Base-by-base conservation (phyloP, 2,797 vertebrate genomes). In the Neomorphus geoffroyi region DNA sequence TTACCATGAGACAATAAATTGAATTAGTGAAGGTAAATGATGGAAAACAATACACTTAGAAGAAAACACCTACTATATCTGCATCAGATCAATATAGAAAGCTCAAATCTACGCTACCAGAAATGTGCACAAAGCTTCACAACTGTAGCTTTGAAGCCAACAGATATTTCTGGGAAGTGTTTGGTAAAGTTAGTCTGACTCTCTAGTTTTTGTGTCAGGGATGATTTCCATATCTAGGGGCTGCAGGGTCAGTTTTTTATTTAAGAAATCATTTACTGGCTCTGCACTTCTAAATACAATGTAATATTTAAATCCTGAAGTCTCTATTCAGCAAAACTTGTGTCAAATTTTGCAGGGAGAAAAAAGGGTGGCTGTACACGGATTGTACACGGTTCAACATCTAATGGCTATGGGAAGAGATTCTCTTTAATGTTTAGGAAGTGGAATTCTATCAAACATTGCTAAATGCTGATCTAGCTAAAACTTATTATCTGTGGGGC, bases 381-480 rank as follows among this genome's bases (percentile, higher is more conserved):
- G 61, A 69, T 93, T 72, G 50, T 80, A 45, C 79, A 69, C 80
- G 30, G 58, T 86, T 83, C 73, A 57, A 32, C 82, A 66, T 86
- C 39, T 81, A 21, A 37, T 45, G 70, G 61, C 66, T 37, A 12
- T 0, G 28, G 77, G 33, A 82, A 82, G 80, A 86, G 88, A 72
- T 80, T 88, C 35, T 70, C 13, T 90, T 88, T 82, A 60, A 81
- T 9, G 1, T 61, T 86, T 80, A 58, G 61, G 71, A 92, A 87
- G n/a, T 82, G n/a, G 90, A 92, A 84, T 88, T 81, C 56, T 43
- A 60, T 81, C 74, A 90, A 70, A 60, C 60, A 10, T 45, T 65
- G 78, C 67, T 93, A 74, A 94, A 85, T 35, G 73, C 93, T 94
- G 96, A 90, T 89, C 15, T 71, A 71, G 75, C 62, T 69, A 28